Percentiles rank a stretch among this genome's conserved stretches.
Conservation (phyloP, 2,113 vertebrate genomes). For the Hyla sarda region DNA sequence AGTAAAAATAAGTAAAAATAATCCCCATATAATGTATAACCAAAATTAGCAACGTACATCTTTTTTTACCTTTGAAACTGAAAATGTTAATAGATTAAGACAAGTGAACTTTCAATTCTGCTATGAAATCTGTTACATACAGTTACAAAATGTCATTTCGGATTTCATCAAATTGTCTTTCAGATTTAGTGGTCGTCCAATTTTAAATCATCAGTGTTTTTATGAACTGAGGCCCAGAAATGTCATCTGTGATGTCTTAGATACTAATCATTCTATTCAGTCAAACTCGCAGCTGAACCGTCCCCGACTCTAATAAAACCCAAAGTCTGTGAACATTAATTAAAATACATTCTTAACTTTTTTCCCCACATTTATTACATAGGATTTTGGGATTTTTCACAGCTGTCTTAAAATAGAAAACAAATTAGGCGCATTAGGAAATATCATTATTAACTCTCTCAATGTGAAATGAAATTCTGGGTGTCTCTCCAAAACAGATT, state of each 20-base stretch:
- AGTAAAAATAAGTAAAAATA: background rate
- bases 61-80: background rate
- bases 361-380: conserved; percentile 9
- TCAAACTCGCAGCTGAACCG: background rate
- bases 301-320: background rate
- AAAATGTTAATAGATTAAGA: background rate
- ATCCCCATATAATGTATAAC: no score
- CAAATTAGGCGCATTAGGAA: conserved; percentile 1
- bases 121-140: conserved; percentile 3
- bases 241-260: conserved; percentile 28
- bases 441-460: conserved; percentile 4
- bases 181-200: conserved; percentile 9
- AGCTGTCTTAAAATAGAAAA: conserved; percentile 40
- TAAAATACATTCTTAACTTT: conserved; percentile 4
- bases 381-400: background rate
- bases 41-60: background rate
- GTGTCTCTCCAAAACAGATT: conserved; percentile 23
- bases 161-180: conserved; percentile 6
- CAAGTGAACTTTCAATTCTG: background rate
- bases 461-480: background rate
- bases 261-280: conserved; percentile 9
- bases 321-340: conserved; percentile 17
- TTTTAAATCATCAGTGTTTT: conserved; percentile 16
- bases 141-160: background rate
- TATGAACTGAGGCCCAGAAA: conserved; percentile 20